Evolutionary conservation across 2,888 invertebrate genomes (phyloP), one percentile per base, ranked within the genome.

Genomic region (Polymixis flavicincta): DNA sequence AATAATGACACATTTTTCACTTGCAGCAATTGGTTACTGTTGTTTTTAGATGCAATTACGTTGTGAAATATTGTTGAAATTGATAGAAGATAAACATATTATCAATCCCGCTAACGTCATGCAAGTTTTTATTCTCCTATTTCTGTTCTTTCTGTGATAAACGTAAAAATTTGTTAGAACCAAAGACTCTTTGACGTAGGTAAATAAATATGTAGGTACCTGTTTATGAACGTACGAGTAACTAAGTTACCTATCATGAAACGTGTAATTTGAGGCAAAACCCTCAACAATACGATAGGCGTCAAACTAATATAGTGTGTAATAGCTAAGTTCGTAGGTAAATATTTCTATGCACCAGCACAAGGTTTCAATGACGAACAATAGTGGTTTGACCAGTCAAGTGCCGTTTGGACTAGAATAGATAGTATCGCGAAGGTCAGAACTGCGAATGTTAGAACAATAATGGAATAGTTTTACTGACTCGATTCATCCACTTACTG

Each of bases 371-470:
- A 79, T 80, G 78, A 83, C 83, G 73, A 83, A 88, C 84, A 88
- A 88, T 87, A 87, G 88, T 81, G 76, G 88, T 85, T 77, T 77
- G 87, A 90, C 90, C 86, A 87, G 90, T 89, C 86, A 76, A 74
- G 87, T 83, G 83, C 77, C 64, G 85, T 82, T 87, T 82, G 81
- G 80, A 82, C 79, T 84, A 71, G 65, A 81, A 73, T 87, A 86
- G 87, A 87, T 84, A 84, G 81, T 83, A 87, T 85, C 79, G 76
- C 83, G 90, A 92, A 92, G 93, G 92, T 92, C 90, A 83, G 70
- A 83, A 72, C 73, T 80, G 83, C 77, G 57, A 83, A 79, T 74
- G 75, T 75, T 75, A 65, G 61, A 71, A 69, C 71, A 80, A 71
- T 80, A 80, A 80, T 75, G 25, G 1, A 74, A 71, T 57, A 80